Percentiles rank a stretch among this genome's conserved stretches.
phyloP scores from a whole-genome alignment of 2,888 invertebrate genomes.

The Artemia sinica region DNA sequence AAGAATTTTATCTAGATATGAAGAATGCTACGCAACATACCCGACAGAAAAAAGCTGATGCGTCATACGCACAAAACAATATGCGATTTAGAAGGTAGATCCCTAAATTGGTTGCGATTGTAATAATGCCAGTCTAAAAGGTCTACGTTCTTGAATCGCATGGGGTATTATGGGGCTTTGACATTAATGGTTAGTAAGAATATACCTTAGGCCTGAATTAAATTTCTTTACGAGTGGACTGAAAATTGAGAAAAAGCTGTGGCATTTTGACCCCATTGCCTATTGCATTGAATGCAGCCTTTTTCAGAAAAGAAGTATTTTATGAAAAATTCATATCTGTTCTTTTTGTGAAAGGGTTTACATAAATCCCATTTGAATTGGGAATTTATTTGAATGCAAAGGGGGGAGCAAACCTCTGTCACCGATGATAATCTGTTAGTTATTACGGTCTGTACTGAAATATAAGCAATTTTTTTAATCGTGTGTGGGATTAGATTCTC shows the following conservation, averaged over 20 bases:
- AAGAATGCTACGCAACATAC: constrained; percentile 12
- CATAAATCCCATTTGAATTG: constrained; percentile 2
- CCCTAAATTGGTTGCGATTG: constrained; percentile 12
- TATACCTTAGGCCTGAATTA: not conserved
- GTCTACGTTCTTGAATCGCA: constrained; percentile 6
- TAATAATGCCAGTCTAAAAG: constrained; percentile 8
- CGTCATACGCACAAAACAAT: not conserved
- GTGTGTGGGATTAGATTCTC: too few relatives aligned
- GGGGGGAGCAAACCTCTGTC: too few relatives aligned
- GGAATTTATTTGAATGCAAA: not conserved
- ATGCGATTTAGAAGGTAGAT: constrained; percentile 6
- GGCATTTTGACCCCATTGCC: constrained; percentile 9
- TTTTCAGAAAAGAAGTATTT: not conserved
- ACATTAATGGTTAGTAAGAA: constrained; percentile 12
- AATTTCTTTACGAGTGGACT: not conserved
- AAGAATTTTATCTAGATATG: constrained; percentile 1
- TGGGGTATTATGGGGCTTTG: constrained; percentile 9
- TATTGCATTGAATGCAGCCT: constrained; percentile 4
- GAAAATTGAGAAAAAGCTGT: constrained; percentile 4
- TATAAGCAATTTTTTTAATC: too few relatives aligned
- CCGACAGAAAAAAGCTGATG: not conserved
- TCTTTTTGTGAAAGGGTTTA: constrained; percentile 7
- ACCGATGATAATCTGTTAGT: too few relatives aligned
- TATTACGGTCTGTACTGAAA: too few relatives aligned
- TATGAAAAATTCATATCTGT: constrained; percentile 13